phyloP scores from a whole-genome alignment of 2,888 invertebrate genomes.

The Acleris sparsana region DNA sequence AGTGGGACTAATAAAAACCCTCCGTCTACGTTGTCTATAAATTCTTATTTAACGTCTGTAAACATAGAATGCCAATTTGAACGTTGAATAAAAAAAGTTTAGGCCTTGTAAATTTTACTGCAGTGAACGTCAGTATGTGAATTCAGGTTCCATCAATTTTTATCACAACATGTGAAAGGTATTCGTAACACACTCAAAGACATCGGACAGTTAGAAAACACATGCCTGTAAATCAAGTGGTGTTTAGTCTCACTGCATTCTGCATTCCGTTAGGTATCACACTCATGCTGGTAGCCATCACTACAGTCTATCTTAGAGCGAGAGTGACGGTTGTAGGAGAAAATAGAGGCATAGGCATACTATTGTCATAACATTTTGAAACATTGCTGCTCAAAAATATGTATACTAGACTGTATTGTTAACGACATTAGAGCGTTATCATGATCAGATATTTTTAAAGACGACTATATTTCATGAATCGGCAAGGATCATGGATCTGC shows the following conservation, averaged over 20 bases:
- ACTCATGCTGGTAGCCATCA: slow-evolving; percentile 61
- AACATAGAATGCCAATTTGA: neutral
- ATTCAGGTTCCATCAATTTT: slow-evolving; percentile 25
- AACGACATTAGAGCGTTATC: too few species aligned
- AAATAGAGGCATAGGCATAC: neutral
- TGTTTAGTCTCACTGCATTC: slow-evolving; percentile 48
- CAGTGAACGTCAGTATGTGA: slow-evolving; percentile 40
- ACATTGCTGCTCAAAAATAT: too few species aligned
- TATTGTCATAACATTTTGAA: neutral
- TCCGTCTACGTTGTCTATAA: too few species aligned
- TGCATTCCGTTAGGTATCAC: slow-evolving; percentile 59
- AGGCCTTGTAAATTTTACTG: slow-evolving; percentile 38
- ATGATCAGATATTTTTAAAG: too few species aligned
- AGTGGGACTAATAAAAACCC: too few species aligned
- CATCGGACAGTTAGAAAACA: slow-evolving; percentile 13
- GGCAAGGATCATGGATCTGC: too few species aligned
- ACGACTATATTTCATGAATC: too few species aligned
- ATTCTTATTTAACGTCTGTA: neutral
- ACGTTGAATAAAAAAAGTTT: slow-evolving; percentile 7
- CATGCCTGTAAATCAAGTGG: slow-evolving; percentile 34
- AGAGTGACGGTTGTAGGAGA: slow-evolving; percentile 1
- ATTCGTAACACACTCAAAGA: slow-evolving; percentile 22
- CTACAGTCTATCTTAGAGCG: slow-evolving; percentile 2
- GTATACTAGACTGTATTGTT: too few species aligned
- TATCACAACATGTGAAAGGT: slow-evolving; percentile 11